Evolutionary conservation across 2,797 vertebrate genomes (phyloP), one percentile per base, ranked within the genome.

Genomic region (Nasua narica): DNA sequence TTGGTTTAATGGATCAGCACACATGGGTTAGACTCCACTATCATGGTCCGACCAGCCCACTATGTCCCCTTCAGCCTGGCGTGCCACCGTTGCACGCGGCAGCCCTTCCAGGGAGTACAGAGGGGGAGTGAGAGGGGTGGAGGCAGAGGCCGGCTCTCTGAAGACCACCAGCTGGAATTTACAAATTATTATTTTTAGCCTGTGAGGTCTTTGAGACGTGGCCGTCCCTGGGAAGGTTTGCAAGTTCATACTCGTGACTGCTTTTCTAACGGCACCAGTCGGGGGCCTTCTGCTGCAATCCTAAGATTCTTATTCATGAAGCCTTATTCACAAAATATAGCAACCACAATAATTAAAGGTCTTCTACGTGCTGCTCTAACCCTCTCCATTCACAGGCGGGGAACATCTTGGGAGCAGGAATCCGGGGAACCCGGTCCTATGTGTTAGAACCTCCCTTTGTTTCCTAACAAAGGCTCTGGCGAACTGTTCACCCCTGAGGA

Each of bases 51-150:
- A 11, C 4, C 4, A 8, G 50, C 5, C 11, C 0, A 0, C 25
- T 3, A 0, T n/a, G 27, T 29, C 40, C 43, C 8, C 32, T 43
- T 5, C 29, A 3, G 0, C 58, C 13, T 0, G 50, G 4, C 4
- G 2, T 3, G 14, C 15, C 2, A 0, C 3, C 2, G 2, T 32
- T 11, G 60, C 35, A 8, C 16, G 2, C 43, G 0, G 9, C 8
- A 25, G 52, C 29, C 32, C 62, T 84, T 32, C 9, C 1, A 58
- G 70, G 13, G 21, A 9, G 23, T 5, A 1, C 16, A 11, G 23
- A 54, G 15, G 18, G 18, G 15, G 15, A 16, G 78, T 5, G 35
- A 46, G 82, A 25, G 50, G 50, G 43, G 15, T 0, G 74, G 77
- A 70, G 50, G 21, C 77, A 56, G 43, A 69, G 43, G 13, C 1